Evolutionary conservation across 2,888 invertebrate species (phyloP).

Genomic region (Hoplodrina blanda): DNA sequence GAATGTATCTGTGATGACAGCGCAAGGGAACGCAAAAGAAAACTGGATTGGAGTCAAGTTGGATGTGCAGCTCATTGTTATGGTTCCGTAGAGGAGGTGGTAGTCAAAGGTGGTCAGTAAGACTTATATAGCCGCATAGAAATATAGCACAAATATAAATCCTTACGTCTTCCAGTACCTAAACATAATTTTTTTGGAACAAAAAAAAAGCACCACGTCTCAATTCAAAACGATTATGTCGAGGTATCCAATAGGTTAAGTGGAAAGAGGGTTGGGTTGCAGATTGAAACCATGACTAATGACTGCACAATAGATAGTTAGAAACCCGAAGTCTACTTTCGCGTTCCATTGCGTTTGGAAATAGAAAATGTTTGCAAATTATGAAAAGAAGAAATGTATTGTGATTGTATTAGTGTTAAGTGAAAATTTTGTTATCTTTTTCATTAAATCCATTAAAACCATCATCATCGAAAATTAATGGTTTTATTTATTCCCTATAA

Average conservation of each 20-base stretch:
- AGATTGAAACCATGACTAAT: not conserved
- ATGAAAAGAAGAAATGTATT: not conserved
- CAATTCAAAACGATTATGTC: not conserved
- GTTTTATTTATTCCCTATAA: constrained; percentile 3
- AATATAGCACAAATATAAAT: constrained; percentile 16
- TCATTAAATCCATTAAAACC: constrained; percentile 10
- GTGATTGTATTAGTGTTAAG: constrained; percentile 19
- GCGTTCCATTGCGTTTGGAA: constrained; percentile 17
- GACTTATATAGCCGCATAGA: not conserved
- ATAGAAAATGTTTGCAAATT: not conserved
- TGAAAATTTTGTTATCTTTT: not conserved
- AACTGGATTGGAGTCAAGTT: not conserved
- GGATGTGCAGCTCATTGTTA: not conserved
- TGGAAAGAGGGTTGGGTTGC: not conserved
- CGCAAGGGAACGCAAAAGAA: constrained; percentile 8
- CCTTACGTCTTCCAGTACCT: constrained; percentile 10
- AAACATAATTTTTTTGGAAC: not conserved
- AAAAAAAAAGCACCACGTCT: not conserved
- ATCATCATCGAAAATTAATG: not conserved
- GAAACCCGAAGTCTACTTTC: not conserved
- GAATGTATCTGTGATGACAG: not conserved
- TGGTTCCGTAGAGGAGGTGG: not conserved
- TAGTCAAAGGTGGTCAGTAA: not conserved
- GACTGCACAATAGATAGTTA: not conserved
- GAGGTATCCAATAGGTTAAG: constrained; percentile 4